Percentiles rank a stretch among this genome's conserved stretches.
phyloP scores from a whole-genome alignment of 2,113 vertebrate species.

The Motacilla tschutschensis region DNA sequence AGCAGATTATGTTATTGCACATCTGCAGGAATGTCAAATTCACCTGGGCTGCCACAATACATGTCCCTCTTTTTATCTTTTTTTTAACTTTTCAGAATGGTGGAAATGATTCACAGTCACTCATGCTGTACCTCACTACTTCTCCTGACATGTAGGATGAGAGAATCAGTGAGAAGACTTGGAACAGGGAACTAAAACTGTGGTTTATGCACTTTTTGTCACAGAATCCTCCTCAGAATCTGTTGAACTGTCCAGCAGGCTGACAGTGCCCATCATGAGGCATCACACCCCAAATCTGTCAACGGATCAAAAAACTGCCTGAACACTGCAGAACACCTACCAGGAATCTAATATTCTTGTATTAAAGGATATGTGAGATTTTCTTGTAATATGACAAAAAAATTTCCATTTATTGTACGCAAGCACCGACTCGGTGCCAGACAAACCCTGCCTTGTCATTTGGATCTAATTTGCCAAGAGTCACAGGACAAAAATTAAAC shows the following conservation, averaged over 20 bases:
- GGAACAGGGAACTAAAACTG: not conserved
- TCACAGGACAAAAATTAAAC: not conserved
- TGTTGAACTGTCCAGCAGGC: not conserved
- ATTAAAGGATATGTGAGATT: not conserved
- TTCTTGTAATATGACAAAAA: not conserved
- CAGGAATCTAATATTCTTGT: not conserved
- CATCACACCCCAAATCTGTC: not conserved
- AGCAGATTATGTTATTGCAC: constrained; percentile 47
- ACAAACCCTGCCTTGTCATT: not conserved
- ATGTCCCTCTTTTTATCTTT: not conserved
- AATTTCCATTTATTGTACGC: not conserved
- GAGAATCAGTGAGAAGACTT: not conserved
- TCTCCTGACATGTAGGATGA: not conserved
- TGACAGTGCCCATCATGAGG: not conserved
- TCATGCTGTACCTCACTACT: not conserved
- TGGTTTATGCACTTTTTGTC: constrained; percentile 15
- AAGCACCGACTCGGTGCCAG: rapidly evolving
- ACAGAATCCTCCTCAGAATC: not conserved
- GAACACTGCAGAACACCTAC: not conserved
- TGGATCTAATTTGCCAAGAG: not conserved
- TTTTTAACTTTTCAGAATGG: not conserved
- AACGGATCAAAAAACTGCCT: not conserved
- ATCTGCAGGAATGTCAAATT: constrained; percentile 44
- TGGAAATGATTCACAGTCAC: constrained; percentile 14
- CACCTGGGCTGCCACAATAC: constrained; percentile 25